A percentile compares a stretch with the other conserved stretches of the same genome.
These are phyloP conservation scores for Paralvinella palmiformis DNA, from an alignment of 1,140 invertebrate species.

Conservation along the genomic window DNA sequence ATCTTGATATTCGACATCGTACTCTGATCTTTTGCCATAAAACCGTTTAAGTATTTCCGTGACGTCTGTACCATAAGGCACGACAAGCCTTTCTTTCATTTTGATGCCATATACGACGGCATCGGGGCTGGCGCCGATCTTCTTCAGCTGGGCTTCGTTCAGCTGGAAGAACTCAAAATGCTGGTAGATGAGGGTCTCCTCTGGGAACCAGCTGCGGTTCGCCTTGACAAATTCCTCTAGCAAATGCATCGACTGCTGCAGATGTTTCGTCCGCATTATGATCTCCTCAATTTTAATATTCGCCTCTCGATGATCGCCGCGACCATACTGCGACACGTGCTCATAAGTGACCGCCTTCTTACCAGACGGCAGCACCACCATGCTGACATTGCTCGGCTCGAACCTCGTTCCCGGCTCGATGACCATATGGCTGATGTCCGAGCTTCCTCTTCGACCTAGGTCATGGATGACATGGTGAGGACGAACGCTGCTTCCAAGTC, in stretches of 20 bases:
- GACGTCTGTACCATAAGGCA: slow-evolving; percentile 7
- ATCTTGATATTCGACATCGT: background rate
- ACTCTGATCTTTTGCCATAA: background rate
- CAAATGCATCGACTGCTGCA: slow-evolving; percentile 4
- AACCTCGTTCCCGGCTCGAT: background rate
- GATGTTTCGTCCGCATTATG: slow-evolving; percentile 4
- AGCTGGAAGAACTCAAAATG: slow-evolving; percentile 9
- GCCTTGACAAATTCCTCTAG: slow-evolving; percentile 7
- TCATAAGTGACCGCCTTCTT: background rate
- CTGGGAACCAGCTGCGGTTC: slow-evolving; percentile 7
- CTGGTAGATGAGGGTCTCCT: slow-evolving; percentile 11
- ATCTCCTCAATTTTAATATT: slow-evolving; percentile 4
- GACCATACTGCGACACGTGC: background rate
- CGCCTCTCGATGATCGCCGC: background rate
- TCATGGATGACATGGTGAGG: background rate
- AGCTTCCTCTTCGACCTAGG: background rate
- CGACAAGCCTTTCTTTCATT: slow-evolving; percentile 3
- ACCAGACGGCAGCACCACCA: slow-evolving; percentile 4
- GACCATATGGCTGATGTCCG: background rate
- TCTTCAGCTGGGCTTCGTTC: slow-evolving; percentile 6
- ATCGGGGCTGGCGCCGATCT: background rate
- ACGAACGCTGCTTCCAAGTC: background rate
- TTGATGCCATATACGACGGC: slow-evolving; percentile 10
- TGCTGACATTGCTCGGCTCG: background rate
- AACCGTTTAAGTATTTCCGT: background rate